phyloP scores from a whole-genome alignment of 2,113 vertebrate genomes.

The Nipponia nippon region DNA sequence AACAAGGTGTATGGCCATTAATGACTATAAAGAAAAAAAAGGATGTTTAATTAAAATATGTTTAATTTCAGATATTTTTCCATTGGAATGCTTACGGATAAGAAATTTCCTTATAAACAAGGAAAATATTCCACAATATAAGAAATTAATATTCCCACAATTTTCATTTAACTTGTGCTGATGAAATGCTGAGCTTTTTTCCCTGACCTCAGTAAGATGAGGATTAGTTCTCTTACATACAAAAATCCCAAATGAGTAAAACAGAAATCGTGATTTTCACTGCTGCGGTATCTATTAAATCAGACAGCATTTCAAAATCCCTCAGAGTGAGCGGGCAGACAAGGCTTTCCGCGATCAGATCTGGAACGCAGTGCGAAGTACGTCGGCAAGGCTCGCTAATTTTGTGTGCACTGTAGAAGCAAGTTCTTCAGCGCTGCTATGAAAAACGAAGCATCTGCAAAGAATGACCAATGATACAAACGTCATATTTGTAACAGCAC shows the following conservation, averaged over 20 bases:
- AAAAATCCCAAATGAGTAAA: neutral
- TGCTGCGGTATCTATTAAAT: neutral
- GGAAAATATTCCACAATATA: neutral
- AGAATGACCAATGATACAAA: neutral
- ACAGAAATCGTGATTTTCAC: neutral
- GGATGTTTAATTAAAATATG: neutral
- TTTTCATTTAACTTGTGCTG: neutral
- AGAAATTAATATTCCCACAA: neutral
- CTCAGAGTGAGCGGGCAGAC: neutral
- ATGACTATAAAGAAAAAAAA: constrained; percentile 78
- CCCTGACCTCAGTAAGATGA: neutral
- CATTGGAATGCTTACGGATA: neutral
- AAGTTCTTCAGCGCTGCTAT: neutral
- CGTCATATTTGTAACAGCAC: neutral
- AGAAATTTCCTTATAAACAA: neutral
- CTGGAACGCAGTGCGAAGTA: neutral
- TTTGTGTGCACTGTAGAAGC: neutral
- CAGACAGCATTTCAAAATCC: neutral
- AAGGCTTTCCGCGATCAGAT: neutral
- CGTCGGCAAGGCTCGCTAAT: neutral
- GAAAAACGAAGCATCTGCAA: neutral
- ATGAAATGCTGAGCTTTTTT: neutral
- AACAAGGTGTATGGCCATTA: constrained; percentile 92
- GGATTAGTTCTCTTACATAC: neutral
- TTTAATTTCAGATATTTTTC: neutral